Evolutionary conservation across 2,888 invertebrate genomes (phyloP).

Genomic region (Trachelus tabidus): DNA sequence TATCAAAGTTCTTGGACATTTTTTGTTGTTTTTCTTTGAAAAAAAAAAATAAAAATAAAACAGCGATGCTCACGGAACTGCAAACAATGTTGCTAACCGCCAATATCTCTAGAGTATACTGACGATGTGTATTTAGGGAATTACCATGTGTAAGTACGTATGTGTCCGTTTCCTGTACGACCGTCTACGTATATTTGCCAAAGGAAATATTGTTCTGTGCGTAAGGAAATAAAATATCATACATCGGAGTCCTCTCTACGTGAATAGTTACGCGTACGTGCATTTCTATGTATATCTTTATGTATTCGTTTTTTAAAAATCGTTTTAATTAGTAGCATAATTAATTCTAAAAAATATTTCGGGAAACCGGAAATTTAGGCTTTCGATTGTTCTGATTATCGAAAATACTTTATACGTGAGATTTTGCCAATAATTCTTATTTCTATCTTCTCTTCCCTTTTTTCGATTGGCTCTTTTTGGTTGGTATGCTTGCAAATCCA

Average conservation of each 20-base stretch:
- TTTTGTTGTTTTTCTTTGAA: not conserved
- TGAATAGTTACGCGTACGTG: not conserved
- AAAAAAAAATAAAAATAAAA: not conserved
- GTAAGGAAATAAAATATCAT: constrained; percentile 2
- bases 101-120: not conserved
- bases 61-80: not conserved
- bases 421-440: not conserved
- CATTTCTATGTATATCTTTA: not conserved
- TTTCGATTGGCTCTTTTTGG: not conserved
- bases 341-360: not conserved
- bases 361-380: not conserved
- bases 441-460: not conserved
- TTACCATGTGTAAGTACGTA: not conserved
- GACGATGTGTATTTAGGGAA: not conserved
- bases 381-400: not conserved
- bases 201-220: not conserved
- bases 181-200: not conserved
- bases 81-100: not conserved
- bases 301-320: not conserved
- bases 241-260: not conserved
- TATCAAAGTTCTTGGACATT: not conserved
- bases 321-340: not conserved
- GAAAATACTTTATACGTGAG: not conserved
- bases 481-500: not conserved
- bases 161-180: not conserved